Conservation (phyloP, 2,113 vertebrate species). For the Pardalotus punctatus region DNA sequence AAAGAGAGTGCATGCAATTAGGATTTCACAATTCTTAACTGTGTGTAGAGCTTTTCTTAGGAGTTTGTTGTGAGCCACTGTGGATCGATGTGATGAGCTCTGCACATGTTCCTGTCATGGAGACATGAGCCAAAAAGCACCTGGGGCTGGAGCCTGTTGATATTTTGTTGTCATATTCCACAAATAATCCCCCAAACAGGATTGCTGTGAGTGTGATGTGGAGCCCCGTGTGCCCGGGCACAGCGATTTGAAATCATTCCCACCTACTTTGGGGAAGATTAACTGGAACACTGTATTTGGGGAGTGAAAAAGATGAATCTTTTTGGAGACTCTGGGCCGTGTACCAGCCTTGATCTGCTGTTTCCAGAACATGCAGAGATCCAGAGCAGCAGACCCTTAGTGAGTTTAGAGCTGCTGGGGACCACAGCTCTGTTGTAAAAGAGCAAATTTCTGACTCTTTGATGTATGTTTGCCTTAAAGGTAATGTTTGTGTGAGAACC, state of each 20-base stretch:
- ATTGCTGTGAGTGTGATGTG: neutral
- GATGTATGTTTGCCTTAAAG: slow-evolving; percentile 52
- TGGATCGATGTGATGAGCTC: neutral
- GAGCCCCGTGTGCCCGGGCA: neutral
- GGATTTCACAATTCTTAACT: neutral
- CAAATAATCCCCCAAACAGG: neutral
- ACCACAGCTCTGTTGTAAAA: neutral
- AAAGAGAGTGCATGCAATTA: neutral
- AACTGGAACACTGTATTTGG: neutral
- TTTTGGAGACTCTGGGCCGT: neutral
- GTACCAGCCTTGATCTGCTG: neutral
- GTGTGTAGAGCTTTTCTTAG: neutral
- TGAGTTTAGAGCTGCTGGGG: neutral
- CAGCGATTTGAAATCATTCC: neutral
- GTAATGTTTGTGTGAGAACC: slow-evolving; percentile 48
- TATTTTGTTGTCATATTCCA: neutral
- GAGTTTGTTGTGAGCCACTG: neutral
- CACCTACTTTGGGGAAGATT: neutral
- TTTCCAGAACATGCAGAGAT: neutral
- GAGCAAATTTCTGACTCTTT: slow-evolving; percentile 22
- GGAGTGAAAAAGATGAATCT: neutral
- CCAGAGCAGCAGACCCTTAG: neutral
- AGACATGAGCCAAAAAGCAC: neutral
- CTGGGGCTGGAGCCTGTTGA: neutral
- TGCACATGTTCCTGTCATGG: fast-evolving